Conservation (phyloP, 2,888 invertebrate genomes). For the Troides oblongomaculatus region DNA sequence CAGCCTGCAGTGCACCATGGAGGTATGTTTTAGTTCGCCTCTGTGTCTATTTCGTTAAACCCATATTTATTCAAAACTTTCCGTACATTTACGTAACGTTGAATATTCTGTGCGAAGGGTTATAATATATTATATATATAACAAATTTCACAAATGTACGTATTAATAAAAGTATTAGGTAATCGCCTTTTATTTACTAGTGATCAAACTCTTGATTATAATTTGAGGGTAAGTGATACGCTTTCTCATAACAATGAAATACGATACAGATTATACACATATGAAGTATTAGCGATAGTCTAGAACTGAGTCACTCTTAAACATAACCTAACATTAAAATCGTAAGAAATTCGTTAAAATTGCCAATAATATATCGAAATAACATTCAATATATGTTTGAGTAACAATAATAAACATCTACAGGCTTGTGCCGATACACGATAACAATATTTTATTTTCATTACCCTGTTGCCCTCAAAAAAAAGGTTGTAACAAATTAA, state of each 20-base stretch:
- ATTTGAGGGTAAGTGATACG: too few species aligned
- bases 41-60: slow-evolving; percentile 45
- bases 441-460: neutral
- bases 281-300: too few species aligned
- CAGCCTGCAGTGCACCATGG: slow-evolving; percentile 44
- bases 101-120: neutral
- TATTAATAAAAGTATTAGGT: too few species aligned
- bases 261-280: too few species aligned
- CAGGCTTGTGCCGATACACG: neutral
- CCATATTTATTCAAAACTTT: slow-evolving; percentile 49
- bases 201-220: neutral
- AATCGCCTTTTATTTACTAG: neutral
- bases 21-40: slow-evolving; percentile 15
- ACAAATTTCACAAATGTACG: too few species aligned
- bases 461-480: neutral
- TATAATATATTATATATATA: too few species aligned
- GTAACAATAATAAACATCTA: neutral
- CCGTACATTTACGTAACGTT: slow-evolving; percentile 40
- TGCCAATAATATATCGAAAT: too few species aligned
- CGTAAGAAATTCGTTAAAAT: too few species aligned
- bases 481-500: slow-evolving; percentile 33
- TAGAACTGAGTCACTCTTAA: too few species aligned
- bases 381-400: too few species aligned
- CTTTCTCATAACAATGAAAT: too few species aligned
- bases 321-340: too few species aligned